phyloP scores from a whole-genome alignment of 2,797 vertebrate species.

The Lindbergichthys nudifrons region DNA sequence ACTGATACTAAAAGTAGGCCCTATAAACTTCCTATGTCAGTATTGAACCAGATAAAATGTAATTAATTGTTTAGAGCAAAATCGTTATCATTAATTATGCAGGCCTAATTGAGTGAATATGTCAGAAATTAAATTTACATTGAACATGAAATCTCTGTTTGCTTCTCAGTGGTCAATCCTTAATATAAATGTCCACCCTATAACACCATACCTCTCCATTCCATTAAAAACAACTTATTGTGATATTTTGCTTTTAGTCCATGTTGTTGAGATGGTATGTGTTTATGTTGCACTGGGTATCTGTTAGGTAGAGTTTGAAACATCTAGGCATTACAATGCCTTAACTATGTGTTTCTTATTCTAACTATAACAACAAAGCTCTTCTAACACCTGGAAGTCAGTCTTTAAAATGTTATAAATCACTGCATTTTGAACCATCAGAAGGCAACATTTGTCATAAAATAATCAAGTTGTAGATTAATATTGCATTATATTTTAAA shows the following conservation, averaged over 20 bases:
- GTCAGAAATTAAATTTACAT: slow-evolving; percentile 10
- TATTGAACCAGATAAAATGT: slow-evolving; percentile 2
- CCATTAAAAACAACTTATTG: neutral
- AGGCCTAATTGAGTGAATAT: neutral
- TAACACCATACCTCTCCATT: neutral
- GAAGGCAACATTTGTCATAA: slow-evolving; percentile 9
- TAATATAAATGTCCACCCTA: neutral
- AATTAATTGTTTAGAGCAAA: slow-evolving; percentile 19
- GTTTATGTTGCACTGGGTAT: neutral
- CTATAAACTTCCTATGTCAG: neutral
- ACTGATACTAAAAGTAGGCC: neutral
- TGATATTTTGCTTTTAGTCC: neutral
- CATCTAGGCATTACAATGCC: neutral
- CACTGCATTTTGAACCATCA: slow-evolving; percentile 22
- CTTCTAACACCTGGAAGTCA: neutral
- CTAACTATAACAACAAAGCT: neutral
- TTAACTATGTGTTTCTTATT: neutral
- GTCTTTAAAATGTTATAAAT: slow-evolving; percentile 29
- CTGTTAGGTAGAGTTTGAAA: neutral
- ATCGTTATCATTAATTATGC: slow-evolving; percentile 10
- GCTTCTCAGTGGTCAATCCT: neutral
- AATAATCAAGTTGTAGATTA: neutral
- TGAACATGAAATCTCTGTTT: slow-evolving; percentile 15
- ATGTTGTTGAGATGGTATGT: neutral
- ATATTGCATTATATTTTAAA: slow-evolving; percentile 9